Conservation (phyloP, 1,140 invertebrate species). For the Apis dorsata region DNA sequence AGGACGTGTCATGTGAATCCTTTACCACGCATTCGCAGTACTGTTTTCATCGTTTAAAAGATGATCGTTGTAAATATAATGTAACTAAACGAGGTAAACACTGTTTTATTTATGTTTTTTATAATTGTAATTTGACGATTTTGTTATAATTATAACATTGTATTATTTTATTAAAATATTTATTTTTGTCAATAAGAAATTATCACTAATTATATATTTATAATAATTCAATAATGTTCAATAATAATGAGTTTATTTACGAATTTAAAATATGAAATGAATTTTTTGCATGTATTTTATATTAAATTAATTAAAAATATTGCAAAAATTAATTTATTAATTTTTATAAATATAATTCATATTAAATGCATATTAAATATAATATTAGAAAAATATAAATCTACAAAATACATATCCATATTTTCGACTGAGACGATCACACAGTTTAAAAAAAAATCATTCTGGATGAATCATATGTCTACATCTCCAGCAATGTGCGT, state of each 20-base stretch:
- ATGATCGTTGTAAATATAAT: slow-evolving; percentile 15
- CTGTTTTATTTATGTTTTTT: background rate
- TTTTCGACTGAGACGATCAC: slow-evolving; percentile 33
- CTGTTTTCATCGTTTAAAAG: slow-evolving; percentile 29
- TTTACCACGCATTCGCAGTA: slow-evolving; percentile 18
- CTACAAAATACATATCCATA: background rate
- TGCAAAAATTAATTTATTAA: background rate
- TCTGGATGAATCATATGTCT: slow-evolving; percentile 67
- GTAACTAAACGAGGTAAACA: background rate
- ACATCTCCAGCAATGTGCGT: slow-evolving; percentile 44
- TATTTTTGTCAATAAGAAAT: background rate
- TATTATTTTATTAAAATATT: no score
- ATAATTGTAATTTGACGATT: background rate
- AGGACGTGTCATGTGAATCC: slow-evolving; percentile 15
- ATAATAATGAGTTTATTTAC: background rate
- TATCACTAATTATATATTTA: background rate
- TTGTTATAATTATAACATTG: no score
- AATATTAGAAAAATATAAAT: background rate
- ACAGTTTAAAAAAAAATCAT: slow-evolving; percentile 55
- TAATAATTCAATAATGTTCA: background rate
- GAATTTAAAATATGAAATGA: background rate
- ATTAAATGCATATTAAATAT: background rate
- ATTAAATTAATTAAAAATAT: background rate
- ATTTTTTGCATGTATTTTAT: background rate
- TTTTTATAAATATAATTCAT: slow-evolving; percentile 2